Evolutionary conservation across 2,888 invertebrate species (phyloP).

Genomic region (Congeria kusceri): DNA sequence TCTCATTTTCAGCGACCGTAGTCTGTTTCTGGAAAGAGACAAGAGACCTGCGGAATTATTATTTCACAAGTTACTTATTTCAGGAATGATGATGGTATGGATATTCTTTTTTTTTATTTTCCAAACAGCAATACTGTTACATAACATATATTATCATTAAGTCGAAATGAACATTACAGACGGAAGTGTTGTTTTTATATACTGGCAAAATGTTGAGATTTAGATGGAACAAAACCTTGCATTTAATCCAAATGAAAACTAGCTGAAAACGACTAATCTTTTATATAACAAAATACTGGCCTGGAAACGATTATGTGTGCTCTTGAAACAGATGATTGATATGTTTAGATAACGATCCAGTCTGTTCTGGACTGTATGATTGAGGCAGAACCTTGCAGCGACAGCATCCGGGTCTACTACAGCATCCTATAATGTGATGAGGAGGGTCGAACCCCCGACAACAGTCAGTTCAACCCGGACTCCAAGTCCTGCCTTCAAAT

Average conservation of each 20-base stretch:
- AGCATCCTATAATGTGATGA: slow-evolving; percentile 76
- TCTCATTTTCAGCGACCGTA: slow-evolving; percentile 69
- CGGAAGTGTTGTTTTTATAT: too few relatives aligned
- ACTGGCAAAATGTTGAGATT: too few relatives aligned
- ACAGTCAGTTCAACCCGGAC: slow-evolving; percentile 65
- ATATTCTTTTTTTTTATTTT: too few relatives aligned
- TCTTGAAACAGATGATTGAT: too few relatives aligned
- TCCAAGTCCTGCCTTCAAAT: slow-evolving; percentile 77
- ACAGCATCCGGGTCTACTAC: slow-evolving; percentile 73
- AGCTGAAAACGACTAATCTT: too few relatives aligned
- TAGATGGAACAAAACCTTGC: not conserved
- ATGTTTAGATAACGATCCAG: slow-evolving; percentile 74
- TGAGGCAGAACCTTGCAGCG: slow-evolving; percentile 70
- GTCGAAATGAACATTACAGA: too few relatives aligned
- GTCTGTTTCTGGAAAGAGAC: slow-evolving; percentile 55
- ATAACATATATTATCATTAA: too few relatives aligned
- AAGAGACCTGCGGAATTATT: slow-evolving; percentile 62
- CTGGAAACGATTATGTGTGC: too few relatives aligned
- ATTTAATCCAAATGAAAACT: too few relatives aligned
- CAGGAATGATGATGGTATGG: slow-evolving; percentile 11
- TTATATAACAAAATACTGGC: too few relatives aligned
- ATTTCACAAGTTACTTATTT: slow-evolving; percentile 63
- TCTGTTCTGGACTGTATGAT: slow-evolving; percentile 78
- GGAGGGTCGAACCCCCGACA: slow-evolving; percentile 70
- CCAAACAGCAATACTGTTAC: too few relatives aligned